Evolutionary conservation across 2,797 vertebrate genomes (phyloP).

Genomic region (Hoplostethus mediterraneus): DNA sequence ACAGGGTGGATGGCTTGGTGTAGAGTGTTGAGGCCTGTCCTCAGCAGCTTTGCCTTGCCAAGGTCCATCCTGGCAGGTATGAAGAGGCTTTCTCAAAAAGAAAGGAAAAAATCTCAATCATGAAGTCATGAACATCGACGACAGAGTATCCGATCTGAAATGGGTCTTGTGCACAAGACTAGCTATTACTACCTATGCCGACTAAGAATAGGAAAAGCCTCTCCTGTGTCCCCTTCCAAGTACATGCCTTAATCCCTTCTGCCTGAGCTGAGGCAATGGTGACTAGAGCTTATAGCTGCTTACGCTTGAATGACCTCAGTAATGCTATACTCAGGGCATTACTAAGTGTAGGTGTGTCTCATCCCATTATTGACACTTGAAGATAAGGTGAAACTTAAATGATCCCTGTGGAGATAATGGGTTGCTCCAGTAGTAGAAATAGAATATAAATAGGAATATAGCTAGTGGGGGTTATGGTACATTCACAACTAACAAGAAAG

Average conservation of each 20-base stretch:
- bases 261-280: constrained; percentile 72
- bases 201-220: constrained; percentile 83
- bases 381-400: neutral
- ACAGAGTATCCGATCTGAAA: constrained; percentile 30
- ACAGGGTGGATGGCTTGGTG: constrained; percentile 93
- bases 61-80: constrained; percentile 88
- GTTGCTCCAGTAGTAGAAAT: no score
- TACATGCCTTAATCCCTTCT: constrained; percentile 82
- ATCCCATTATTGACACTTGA: constrained; percentile 3
- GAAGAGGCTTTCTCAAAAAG: constrained; percentile 29
- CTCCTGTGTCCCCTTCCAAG: constrained; percentile 76
- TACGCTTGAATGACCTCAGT: constrained; percentile 78
- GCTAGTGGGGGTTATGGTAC: no score
- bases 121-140: constrained; percentile 37
- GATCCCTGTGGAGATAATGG: no score
- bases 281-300: constrained; percentile 82
- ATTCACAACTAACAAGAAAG: no score
- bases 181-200: constrained; percentile 69
- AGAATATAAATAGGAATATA: no score
- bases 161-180: constrained; percentile 24
- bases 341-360: constrained; percentile 28
- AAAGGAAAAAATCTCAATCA: constrained; percentile 27
- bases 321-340: constrained; percentile 40
- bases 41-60: constrained; percentile 93
- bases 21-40: constrained; percentile 92